These are phyloP conservation scores for Coelogynopora nodosa DNA, from an alignment of 2,888 invertebrate species.

Conservation along the genomic window DNA sequence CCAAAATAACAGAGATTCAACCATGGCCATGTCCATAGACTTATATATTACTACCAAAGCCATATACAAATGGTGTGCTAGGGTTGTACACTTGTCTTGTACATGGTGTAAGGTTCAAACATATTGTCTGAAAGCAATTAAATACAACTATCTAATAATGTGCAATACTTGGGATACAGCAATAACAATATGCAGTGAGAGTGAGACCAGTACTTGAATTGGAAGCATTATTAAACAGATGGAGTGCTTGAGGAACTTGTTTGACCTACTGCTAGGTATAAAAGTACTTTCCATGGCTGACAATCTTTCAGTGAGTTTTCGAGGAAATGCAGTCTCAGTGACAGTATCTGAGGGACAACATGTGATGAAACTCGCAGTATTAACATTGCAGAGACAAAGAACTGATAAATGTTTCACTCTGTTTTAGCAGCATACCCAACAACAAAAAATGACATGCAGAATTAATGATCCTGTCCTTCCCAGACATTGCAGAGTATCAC, in stretches of 20 bases:
- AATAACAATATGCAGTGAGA: neutral
- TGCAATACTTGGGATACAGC: neutral
- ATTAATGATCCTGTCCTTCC: neutral
- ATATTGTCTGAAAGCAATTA: neutral
- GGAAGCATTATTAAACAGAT: neutral
- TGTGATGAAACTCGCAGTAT: neutral
- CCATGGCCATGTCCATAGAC: too few relatives aligned
- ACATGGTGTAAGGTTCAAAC: neutral
- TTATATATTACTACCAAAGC: too few relatives aligned
- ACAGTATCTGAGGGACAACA: neutral
- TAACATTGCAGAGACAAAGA: neutral
- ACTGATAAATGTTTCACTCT: neutral
- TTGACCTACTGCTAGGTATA: neutral
- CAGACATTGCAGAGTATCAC: neutral
- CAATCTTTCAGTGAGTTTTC: neutral
- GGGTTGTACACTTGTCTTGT: neutral
- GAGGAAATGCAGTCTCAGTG: neutral
- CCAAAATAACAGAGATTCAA: too few relatives aligned
- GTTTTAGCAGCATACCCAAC: neutral
- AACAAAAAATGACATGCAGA: neutral
- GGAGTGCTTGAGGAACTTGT: neutral
- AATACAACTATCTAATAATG: neutral
- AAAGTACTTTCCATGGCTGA: neutral
- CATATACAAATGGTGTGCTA: neutral
- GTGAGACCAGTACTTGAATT: neutral